Evolutionary conservation across 2,797 vertebrate species (phyloP).

Genomic region (Uromys caudimaculatus): DNA sequence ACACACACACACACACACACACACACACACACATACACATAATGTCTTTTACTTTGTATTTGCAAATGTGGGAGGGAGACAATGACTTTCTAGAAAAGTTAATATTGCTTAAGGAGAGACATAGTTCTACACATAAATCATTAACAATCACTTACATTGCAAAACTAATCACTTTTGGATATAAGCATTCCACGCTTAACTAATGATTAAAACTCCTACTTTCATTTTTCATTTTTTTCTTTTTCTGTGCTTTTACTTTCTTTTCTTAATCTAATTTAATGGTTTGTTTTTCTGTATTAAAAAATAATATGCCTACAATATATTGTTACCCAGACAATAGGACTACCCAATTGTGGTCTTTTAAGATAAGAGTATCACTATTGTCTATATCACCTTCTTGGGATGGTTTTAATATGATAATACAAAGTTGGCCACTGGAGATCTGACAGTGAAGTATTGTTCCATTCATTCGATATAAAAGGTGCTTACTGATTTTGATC

Average conservation of each 20-base stretch:
- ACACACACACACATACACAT: neutral
- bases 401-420: slow-evolving; percentile 20
- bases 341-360: neutral
- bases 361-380: neutral
- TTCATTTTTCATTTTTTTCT: neutral
- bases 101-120: neutral
- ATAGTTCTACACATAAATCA: neutral
- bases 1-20: neutral
- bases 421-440: neutral
- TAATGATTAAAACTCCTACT: neutral
- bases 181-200: neutral
- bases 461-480: slow-evolving; percentile 56
- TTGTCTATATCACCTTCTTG: neutral
- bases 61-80: neutral
- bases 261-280: neutral
- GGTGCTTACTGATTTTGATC: slow-evolving; percentile 49
- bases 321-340: neutral
- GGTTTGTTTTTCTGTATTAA: slow-evolving; percentile 24
- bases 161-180: neutral
- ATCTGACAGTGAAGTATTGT: slow-evolving; percentile 36
- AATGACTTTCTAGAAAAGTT: neutral
- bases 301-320: slow-evolving; percentile 35
- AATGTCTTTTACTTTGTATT: neutral
- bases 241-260: neutral
- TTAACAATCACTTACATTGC: neutral